Evolutionary conservation across 2,113 vertebrate species (phyloP).

Genomic region (Spheniscus mendiculus): DNA sequence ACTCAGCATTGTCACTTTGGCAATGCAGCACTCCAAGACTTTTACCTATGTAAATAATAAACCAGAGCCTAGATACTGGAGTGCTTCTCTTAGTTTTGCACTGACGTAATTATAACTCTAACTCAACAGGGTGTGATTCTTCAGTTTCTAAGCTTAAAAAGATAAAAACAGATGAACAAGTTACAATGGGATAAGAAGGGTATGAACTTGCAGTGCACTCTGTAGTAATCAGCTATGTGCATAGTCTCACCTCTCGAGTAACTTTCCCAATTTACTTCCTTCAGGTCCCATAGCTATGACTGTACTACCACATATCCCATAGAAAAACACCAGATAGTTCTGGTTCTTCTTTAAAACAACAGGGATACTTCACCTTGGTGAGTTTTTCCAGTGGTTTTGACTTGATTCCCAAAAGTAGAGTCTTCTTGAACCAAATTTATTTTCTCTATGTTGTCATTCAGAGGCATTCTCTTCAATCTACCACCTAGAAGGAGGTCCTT

Average conservation of each 20-base stretch:
- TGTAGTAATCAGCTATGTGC: not conserved
- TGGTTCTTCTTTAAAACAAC: not conserved
- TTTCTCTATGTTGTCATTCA: not conserved
- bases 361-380: not conserved
- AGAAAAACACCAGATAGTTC: not conserved
- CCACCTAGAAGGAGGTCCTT: not conserved
- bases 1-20: not conserved
- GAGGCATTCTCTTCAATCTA: not conserved
- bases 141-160: not conserved
- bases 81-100: not conserved
- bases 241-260: not conserved
- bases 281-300: not conserved
- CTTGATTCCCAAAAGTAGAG: not conserved
- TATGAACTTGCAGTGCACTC: not conserved
- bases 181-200: not conserved
- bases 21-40: not conserved
- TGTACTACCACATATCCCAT: accelerated
- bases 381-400: not conserved
- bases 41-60: constrained; percentile 11
- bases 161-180: not conserved
- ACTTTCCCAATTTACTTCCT: not conserved
- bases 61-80: not conserved
- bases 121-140: not conserved
- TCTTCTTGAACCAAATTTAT: not conserved
- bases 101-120: not conserved